Conservation (phyloP, 2,888 invertebrate genomes). For the Saturnia japonica region DNA sequence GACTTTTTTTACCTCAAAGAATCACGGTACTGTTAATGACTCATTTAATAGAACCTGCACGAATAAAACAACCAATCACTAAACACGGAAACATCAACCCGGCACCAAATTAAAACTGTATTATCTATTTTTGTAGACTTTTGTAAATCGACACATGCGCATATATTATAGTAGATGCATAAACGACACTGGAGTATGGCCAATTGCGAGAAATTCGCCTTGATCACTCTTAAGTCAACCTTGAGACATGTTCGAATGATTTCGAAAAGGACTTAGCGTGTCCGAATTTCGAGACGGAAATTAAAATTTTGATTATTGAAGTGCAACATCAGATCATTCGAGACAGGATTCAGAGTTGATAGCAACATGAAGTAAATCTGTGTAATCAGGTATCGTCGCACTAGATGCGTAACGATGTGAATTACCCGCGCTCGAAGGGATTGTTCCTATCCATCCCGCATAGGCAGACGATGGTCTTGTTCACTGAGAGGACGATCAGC, state of each 20-base stretch:
- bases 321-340: not conserved
- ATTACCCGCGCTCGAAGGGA: constrained; percentile 80
- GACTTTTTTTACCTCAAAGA: constrained; percentile 59
- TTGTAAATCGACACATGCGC: constrained; percentile 31
- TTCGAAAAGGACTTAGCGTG: constrained; percentile 52
- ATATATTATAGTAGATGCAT: constrained; percentile 30
- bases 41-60: constrained; percentile 56
- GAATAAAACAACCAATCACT: constrained; percentile 50
- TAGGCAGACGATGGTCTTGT: constrained; percentile 80
- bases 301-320: not conserved
- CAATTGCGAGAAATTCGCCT: constrained; percentile 61
- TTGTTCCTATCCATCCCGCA: constrained; percentile 75
- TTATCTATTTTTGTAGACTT: constrained; percentile 45
- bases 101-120: constrained; percentile 36
- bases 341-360: constrained; percentile 33
- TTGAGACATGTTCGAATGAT: constrained; percentile 58
- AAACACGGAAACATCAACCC: constrained; percentile 46
- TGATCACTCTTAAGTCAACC: constrained; percentile 67
- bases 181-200: constrained; percentile 48
- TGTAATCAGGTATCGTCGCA: constrained; percentile 48
- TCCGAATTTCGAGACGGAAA: constrained; percentile 25
- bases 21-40: constrained; percentile 51
- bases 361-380: constrained; percentile 40
- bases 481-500: constrained; percentile 75
- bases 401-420: constrained; percentile 53